These are phyloP conservation scores for Phenganax marumi DNA, from an alignment of 92 coral and sea anemone species.

Conservation along the genomic window DNA sequence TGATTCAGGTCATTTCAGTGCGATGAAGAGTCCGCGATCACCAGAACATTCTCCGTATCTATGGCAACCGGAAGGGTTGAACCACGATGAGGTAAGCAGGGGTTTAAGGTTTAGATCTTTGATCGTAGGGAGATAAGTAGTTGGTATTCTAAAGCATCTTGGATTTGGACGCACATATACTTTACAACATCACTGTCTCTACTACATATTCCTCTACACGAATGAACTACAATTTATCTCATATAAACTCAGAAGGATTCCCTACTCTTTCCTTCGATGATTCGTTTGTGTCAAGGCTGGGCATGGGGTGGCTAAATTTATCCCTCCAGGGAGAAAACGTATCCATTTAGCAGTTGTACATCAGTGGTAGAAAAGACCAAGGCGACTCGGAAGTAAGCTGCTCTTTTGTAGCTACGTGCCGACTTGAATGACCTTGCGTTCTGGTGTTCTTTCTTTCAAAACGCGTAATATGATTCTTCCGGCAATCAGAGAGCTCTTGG, in stretches of 20 bases:
- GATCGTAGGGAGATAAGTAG: not conserved
- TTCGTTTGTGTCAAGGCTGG: no score
- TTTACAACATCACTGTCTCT: no score
- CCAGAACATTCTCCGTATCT: constrained; percentile 30
- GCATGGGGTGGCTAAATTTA: no score
- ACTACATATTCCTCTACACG: no score
- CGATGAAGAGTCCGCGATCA: constrained; percentile 21
- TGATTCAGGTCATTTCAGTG: constrained; percentile 43
- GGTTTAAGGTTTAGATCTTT: no score
- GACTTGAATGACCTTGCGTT: not conserved
- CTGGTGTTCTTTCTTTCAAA: not conserved
- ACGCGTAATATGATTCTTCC: not conserved
- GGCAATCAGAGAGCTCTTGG: constrained; percentile 1
- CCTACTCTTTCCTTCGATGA: no score
- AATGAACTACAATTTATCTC: no score
- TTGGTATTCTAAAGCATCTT: not conserved
- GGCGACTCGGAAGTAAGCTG: no score
- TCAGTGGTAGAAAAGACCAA: no score
- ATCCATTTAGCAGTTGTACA: no score
- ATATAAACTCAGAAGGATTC: no score
- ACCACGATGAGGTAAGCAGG: constrained; percentile 32
- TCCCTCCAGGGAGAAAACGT: no score
- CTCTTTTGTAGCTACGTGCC: not conserved
- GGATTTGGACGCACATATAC: not conserved
- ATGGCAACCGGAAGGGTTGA: constrained; percentile 48